A percentile compares a stretch with the other conserved stretches of the same genome.
Conservation (phyloP, 2,888 invertebrate genomes). For the Darwinula stevensoni region DNA sequence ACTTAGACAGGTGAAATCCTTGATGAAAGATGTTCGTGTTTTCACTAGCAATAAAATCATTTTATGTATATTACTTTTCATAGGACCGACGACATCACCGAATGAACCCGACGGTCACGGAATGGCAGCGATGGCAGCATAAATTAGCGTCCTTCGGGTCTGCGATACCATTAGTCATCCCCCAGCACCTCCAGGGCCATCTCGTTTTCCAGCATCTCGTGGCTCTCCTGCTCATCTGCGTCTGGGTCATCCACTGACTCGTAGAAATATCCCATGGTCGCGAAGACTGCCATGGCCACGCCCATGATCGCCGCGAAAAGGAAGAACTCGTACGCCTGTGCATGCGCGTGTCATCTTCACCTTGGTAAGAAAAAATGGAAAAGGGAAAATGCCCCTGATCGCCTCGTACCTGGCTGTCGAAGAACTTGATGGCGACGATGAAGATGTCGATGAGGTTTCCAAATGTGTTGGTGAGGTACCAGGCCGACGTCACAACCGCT, state of each 20-base stretch:
- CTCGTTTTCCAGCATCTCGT: too few species aligned
- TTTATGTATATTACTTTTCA: too few species aligned
- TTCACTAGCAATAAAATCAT: too few species aligned
- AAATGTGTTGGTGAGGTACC: slow-evolving; percentile 21
- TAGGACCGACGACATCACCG: too few species aligned
- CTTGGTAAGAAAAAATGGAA: not conserved
- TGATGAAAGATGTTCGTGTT: too few species aligned
- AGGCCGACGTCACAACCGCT: slow-evolving; percentile 21
- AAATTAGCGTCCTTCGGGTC: too few species aligned
- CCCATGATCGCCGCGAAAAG: slow-evolving; percentile 62
- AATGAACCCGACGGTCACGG: too few species aligned
- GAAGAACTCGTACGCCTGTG: slow-evolving; percentile 59
- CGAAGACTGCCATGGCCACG: slow-evolving; percentile 48
- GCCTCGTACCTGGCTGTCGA: slow-evolving; percentile 14
- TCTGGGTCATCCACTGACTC: slow-evolving; percentile 26
- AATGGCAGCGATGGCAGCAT: too few species aligned
- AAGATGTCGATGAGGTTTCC: slow-evolving; percentile 23
- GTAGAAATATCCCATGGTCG: slow-evolving; percentile 45
- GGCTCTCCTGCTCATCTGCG: too few species aligned
- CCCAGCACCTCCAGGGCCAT: too few species aligned
- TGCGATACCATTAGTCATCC: too few species aligned
- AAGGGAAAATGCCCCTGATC: not conserved
- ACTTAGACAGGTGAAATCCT: too few species aligned
- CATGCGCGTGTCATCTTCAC: not conserved
- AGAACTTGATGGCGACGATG: slow-evolving; percentile 14